A percentile compares a stretch with the other conserved stretches of the same genome.
These are phyloP conservation scores for Pollimyrus isidori DNA, from an alignment of 2,113 vertebrate genomes.

Conservation along the genomic window DNA sequence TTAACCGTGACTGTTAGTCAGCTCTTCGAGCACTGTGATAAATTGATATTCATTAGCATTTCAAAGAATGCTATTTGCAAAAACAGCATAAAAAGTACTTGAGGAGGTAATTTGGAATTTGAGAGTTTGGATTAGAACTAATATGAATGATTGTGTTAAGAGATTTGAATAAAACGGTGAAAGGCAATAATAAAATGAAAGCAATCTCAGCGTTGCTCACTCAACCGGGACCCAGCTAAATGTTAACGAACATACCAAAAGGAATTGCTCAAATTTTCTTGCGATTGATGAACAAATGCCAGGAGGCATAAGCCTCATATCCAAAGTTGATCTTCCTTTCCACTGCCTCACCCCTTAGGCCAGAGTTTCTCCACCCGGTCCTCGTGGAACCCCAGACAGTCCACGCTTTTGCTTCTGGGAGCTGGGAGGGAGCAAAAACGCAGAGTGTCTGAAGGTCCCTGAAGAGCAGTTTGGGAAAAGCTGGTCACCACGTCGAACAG, in stretches of 20 bases:
- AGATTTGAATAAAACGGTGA: neutral
- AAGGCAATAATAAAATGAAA: neutral
- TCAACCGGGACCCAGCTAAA: neutral
- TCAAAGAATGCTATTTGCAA: neutral
- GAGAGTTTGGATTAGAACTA: neutral
- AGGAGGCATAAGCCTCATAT: neutral
- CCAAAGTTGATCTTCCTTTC: neutral
- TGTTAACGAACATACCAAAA: neutral
- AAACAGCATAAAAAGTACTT: constrained; percentile 1
- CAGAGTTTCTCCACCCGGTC: neutral
- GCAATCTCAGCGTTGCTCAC: neutral
- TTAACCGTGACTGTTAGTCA: neutral
- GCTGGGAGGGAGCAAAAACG: neutral
- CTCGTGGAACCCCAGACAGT: neutral
- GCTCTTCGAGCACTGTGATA: neutral
- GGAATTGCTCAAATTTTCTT: neutral
- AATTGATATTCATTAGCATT: neutral
- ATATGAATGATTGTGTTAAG: neutral
- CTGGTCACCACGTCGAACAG: neutral
- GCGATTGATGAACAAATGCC: neutral
- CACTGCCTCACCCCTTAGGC: neutral
- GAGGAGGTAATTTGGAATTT: neutral
- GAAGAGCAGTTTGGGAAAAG: neutral
- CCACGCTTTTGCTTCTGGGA: neutral
- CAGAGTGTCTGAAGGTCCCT: neutral